These are phyloP conservation scores for Dolichotis patagonum DNA, from an alignment of 2,113 vertebrate species.

Conservation along the genomic window DNA sequence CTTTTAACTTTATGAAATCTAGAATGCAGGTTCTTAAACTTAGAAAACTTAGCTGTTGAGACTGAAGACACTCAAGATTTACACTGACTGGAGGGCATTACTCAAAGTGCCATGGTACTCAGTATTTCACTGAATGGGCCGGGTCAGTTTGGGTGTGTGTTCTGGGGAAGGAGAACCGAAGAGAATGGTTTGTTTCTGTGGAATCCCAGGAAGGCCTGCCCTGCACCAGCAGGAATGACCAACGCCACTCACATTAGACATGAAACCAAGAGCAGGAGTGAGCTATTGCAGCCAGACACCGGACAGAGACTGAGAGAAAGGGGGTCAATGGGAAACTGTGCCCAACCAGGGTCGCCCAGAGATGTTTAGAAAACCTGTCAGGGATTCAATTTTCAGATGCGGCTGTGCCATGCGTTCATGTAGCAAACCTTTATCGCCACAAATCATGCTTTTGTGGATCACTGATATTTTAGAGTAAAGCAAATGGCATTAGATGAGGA, in stretches of 20 bases:
- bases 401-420: background rate
- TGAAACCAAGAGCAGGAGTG: background rate
- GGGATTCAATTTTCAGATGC: background rate
- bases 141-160: background rate
- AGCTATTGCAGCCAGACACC: background rate
- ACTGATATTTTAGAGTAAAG: background rate
- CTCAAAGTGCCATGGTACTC: background rate
- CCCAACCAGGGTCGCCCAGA: background rate
- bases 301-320: background rate
- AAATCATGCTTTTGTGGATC: background rate
- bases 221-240: background rate
- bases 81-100: background rate
- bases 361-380: background rate
- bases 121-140: background rate
- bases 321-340: background rate
- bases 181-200: background rate
- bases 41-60: background rate
- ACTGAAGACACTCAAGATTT: background rate
- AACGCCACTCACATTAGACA: background rate
- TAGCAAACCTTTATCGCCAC: background rate
- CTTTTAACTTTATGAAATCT: background rate
- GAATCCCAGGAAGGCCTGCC: background rate
- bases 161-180: background rate
- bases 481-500: background rate
- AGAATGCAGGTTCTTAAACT: background rate